Percentiles rank a stretch among this genome's conserved stretches.
Evolutionary conservation across 2,888 invertebrate genomes (phyloP).

Genomic region (Branchellion lobata): DNA sequence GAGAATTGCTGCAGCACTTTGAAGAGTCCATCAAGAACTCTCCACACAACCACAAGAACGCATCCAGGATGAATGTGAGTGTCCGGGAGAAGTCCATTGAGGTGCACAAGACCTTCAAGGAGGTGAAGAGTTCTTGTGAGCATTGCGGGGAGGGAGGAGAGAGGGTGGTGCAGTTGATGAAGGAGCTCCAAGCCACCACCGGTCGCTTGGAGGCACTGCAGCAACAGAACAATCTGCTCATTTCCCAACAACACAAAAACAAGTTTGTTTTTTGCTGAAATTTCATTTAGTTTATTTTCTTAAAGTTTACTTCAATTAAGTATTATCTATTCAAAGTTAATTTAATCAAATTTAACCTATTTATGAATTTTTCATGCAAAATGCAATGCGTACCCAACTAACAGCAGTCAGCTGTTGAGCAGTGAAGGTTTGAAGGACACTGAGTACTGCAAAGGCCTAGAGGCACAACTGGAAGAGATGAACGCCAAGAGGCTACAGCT

Average conservation of each 20-base stretch:
- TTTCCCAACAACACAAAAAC: neutral
- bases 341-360: too few relatives aligned
- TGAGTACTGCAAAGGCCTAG: conserved; percentile 51
- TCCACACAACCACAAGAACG: neutral
- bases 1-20: neutral
- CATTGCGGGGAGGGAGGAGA: neutral
- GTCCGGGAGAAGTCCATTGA: neutral
- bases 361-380: too few relatives aligned
- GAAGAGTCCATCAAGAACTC: conserved; percentile 1
- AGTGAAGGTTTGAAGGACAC: neutral
- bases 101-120: too few relatives aligned
- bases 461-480: conserved; percentile 57
- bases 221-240: conserved; percentile 50
- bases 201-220: conserved; percentile 47
- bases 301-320: neutral
- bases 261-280: neutral
- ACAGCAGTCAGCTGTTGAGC: too few relatives aligned
- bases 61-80: neutral
- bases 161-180: neutral
- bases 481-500: conserved; percentile 55
- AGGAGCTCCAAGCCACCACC: neutral
- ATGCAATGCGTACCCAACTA: too few relatives aligned
- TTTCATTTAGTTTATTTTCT: neutral
- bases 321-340: neutral
- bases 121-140: neutral